A percentile compares a stretch with the other conserved stretches of the same genome.
These are phyloP conservation scores for Epinotia brunnichana DNA, from an alignment of 2,888 invertebrate species.

Conservation along the genomic window DNA sequence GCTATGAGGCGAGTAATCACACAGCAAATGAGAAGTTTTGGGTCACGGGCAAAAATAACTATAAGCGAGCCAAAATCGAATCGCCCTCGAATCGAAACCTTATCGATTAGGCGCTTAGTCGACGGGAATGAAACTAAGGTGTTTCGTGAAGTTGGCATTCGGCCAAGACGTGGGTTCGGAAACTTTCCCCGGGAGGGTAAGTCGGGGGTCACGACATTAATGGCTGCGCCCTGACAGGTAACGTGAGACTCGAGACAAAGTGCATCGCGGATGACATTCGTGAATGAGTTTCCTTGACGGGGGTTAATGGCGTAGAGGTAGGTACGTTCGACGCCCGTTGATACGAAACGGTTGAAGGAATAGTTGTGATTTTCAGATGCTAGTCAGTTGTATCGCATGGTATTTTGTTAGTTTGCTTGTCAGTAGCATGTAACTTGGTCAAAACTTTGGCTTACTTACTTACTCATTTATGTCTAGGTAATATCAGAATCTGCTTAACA, in stretches of 20 bases:
- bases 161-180: conserved; percentile 69
- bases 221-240: conserved; percentile 78
- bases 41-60: conserved; percentile 61
- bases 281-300: conserved; percentile 54
- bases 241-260: conserved; percentile 77
- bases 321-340: conserved; percentile 30
- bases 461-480: too few relatives aligned
- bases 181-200: conserved; percentile 55
- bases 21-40: conserved; percentile 78
- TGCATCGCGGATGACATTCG: conserved; percentile 69
- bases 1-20: conserved; percentile 71
- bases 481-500: too few relatives aligned
- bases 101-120: conserved; percentile 51
- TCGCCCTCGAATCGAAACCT: conserved; percentile 54
- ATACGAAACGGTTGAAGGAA: conserved; percentile 42
- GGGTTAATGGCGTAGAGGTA: conserved; percentile 62
- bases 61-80: conserved; percentile 46
- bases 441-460: too few relatives aligned
- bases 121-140: conserved; percentile 51
- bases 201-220: conserved; percentile 77
- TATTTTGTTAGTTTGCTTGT: background rate
- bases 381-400: conserved; percentile 10
- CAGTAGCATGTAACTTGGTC: background rate
- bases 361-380: conserved; percentile 43
- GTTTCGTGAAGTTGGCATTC: conserved; percentile 58